Conservation (phyloP, 2,113 vertebrate species). For the Prunella fulvescens region DNA sequence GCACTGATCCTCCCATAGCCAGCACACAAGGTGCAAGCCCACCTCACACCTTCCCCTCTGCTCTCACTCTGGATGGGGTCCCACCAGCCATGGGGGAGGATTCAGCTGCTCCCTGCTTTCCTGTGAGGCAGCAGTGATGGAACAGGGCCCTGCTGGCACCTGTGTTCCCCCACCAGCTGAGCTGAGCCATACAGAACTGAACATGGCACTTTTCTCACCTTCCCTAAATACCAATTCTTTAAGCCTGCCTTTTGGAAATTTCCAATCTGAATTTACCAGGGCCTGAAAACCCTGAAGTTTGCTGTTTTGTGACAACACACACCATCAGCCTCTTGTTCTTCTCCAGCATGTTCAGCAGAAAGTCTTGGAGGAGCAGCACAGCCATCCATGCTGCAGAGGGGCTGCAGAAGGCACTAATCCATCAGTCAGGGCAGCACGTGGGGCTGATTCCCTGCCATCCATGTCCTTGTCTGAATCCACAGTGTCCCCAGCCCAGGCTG, state of each 20-base stretch:
- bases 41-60: background rate
- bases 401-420: background rate
- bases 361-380: background rate
- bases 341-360: background rate
- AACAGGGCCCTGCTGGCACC: background rate
- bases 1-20: background rate
- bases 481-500: background rate
- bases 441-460: background rate
- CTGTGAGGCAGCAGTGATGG: background rate
- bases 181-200: fast-evolving
- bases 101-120: background rate
- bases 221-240: background rate
- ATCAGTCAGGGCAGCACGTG: background rate
- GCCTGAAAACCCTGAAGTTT: background rate
- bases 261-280: background rate
- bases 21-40: background rate
- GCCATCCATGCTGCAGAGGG: background rate
- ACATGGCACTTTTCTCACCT: fast-evolving
- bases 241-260: background rate
- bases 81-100: background rate
- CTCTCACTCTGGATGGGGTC: fast-evolving
- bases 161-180: background rate
- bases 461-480: fast-evolving
- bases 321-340: background rate
- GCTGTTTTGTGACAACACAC: background rate